Evolutionary conservation across 2,888 invertebrate species (phyloP), one percentile per base, ranked within the genome.

Genomic region (Branchinecta sandiegonensis): DNA sequence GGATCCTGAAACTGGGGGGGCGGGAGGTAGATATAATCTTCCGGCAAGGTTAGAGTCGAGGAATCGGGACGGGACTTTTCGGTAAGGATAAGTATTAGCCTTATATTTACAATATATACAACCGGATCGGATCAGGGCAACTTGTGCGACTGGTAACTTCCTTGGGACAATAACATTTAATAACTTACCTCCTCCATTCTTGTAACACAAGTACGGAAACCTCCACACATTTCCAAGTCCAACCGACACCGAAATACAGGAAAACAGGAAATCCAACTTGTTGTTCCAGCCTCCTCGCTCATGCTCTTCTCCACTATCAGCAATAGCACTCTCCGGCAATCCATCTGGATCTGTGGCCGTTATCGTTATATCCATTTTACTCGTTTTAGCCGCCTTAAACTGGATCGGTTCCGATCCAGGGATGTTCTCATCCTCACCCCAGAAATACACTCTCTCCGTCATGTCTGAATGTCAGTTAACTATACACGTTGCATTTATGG

Each of bases 181-280:
- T n/a, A 47, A 75, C 78, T 77, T 75, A 83, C 84, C 84, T 73
- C 84, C 84, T 8, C 84, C 84, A 73, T 84, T 83, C 75, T 83
- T 83, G 74, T 83, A 84, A 73, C 84, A 84, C 56, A 84, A 78
- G 73, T 84, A 84, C 1, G 84, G 84, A 75, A 84, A 84, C 70
- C 84, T 76, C 84, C 84, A 84, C n/a, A 77, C 76, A 69, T 77
- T 78, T n/a, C 77, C 77, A 0, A 77, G 74, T 1, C 77, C 84
- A 5, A 85, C 84, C 14, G 84, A 83, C 48, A 84, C 79, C 73
- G 83, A 83, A 72, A 85, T 83, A 72, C 84, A 84, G 7, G 84
- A 83, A 74, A 85, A 83, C 65, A 84, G 77, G 73, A 84, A 84
- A 76, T 85, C 84, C 70, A 83, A 77, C 77, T 83, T 82, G 74